Evolutionary conservation across 2,797 vertebrate species (phyloP), one percentile per base, ranked within the genome.

Genomic region (Podarcis lilfordi): DNA sequence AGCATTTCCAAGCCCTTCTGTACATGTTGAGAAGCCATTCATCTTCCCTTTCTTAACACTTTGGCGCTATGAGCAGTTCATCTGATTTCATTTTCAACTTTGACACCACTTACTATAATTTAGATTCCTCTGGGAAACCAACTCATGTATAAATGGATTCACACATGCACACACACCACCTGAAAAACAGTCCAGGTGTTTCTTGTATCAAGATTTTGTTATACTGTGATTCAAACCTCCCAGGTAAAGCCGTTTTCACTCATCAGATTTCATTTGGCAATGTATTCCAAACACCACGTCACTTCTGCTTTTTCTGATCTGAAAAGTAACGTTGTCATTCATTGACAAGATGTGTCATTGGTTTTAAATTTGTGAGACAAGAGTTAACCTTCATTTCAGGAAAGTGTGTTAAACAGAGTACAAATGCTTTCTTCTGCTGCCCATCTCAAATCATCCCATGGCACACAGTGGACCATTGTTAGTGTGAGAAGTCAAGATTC

Each of bases 31-130:
- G 91, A 91, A 94, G 87, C 84, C 0, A 10, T 61, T 85, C 87
- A 61, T 84, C 37, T 32, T 78, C 66, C 83, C 77, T 93, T 74
- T 91, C 90, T 91, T 89, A 91, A 19, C 88, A 84, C 89, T 1
- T 64, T n/a, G 4, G 71, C 82, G 76, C 55, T 69, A 35, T 1
- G 75, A 90, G 82, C 74, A 82, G 83, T 71, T 75, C 4, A 1
- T 87, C 43, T 71, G 84, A 83, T 61, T 88, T 43, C 91, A 32
- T 83, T 86, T 68, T 80, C 61, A 5, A 82, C 87, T 81, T 80
- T 86, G 75, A 86, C 91, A 90, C 40, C 68, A 84, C 68, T 80
- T 85, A 76, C 1, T 1, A 89, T 66, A 91, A 85, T 13, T 27
- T 64, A 76, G 88, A 87, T 91, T 82, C 72, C 87, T 84, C 85